Evolutionary conservation across 2,113 vertebrate genomes (phyloP), one percentile per base, ranked within the genome.

Genomic region (Seriola aureovittata): DNA sequence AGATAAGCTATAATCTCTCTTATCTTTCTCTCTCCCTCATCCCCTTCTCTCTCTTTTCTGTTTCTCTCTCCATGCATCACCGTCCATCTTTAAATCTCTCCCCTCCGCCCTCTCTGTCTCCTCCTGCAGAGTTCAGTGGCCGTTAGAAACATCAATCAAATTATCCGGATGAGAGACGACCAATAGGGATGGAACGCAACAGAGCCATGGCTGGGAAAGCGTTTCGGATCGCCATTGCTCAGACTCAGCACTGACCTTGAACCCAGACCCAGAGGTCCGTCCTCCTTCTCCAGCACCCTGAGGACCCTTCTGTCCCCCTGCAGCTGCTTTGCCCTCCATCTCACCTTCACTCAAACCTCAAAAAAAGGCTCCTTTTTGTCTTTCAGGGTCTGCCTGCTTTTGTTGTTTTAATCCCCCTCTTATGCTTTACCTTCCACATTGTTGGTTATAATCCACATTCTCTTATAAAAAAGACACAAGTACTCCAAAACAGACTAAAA

Each of bases 151-250:
- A 46, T 75, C 81, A 42, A 67, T 80, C 66, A 52, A 82, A 88
- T 82, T 59, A 85, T 84, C 78, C 72, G 82, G 74, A 90, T 92
- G 65, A 78, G 38, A 83, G 82, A 13, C 63, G 82, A 75, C 84
- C 52, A 66, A 70, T 69, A 93, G 93, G 81, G 89, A 96, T 96
- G 95, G 95, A 96, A 95, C 95, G 95, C 69, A 96, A 95, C 92
- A 96, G 95, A 95, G 66, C 81, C 84, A 80, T 82, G 80, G 75
- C 77, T 58, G 58, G 81, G 88, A 88, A 89, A 89, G 78, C 55
- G 59, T 84, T 80, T 77, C 19, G 71, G 72, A 85, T 84, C 48
- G 58, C 71, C 32, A 59, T 75, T 54, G 69, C 64, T 80, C 76
- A 50, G 23, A 84, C 60, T 80, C 87, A 81, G n/a, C 85, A 84